Conservation (phyloP, 2,888 invertebrate species). For the Colostygia pectinataria region DNA sequence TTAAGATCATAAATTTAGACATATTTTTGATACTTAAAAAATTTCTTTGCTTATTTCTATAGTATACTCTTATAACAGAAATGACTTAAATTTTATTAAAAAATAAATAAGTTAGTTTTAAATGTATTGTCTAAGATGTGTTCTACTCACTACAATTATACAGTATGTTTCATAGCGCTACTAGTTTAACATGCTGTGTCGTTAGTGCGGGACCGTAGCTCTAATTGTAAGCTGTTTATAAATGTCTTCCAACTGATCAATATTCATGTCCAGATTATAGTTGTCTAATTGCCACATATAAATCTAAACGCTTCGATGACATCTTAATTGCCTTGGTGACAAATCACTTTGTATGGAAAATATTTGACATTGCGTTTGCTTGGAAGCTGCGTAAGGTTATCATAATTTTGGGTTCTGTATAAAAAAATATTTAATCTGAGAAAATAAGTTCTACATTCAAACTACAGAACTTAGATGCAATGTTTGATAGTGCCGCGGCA, state of each 20-base stretch:
- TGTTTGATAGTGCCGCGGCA: too few species aligned
- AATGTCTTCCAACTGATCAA: conserved; percentile 66
- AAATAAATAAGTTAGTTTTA: too few species aligned
- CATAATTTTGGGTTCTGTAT: conserved; percentile 2
- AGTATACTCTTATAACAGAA: background rate
- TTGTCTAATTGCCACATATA: conserved; percentile 75
- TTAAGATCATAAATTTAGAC: too few species aligned
- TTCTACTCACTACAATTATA: too few species aligned
- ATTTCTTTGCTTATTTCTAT: too few species aligned
- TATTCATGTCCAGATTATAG: conserved; percentile 74
- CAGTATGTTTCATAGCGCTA: too few species aligned
- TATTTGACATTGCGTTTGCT: conserved; percentile 45
- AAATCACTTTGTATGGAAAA: conserved; percentile 64
- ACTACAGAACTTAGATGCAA: background rate
- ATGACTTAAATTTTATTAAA: too few species aligned
- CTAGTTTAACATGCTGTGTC: conserved; percentile 1
- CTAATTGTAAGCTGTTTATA: conserved; percentile 69
- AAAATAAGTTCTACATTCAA: too few species aligned
- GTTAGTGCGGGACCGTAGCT: conserved; percentile 39
- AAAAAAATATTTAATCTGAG: too few species aligned
- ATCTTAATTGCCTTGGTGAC: conserved; percentile 74
- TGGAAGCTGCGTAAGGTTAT: background rate
- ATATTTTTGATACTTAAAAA: too few species aligned
- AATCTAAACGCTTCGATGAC: conserved; percentile 73
- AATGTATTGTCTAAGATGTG: too few species aligned